Percentiles rank a stretch among this genome's conserved stretches.
Evolutionary conservation across 2,113 vertebrate species (phyloP).

Genomic region (Rhadina sibilatrix): DNA sequence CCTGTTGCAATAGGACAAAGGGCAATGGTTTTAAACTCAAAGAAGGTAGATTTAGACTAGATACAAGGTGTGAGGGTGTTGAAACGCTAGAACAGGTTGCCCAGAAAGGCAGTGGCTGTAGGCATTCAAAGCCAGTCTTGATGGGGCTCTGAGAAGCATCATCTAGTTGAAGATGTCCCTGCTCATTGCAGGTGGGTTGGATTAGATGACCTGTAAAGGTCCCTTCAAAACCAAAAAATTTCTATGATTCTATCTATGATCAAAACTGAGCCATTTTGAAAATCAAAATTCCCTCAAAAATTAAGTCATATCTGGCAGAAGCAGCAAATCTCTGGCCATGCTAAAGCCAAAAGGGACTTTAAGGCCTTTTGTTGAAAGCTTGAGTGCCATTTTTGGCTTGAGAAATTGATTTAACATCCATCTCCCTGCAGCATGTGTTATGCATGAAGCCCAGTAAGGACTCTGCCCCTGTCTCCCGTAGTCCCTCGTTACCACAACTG

Average conservation of each 20-base stretch:
- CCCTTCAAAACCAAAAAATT: not conserved
- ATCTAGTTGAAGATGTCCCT: not conserved
- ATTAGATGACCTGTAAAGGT: not conserved
- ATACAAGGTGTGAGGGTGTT: not conserved
- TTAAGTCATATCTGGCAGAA: not conserved
- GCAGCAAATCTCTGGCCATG: not conserved
- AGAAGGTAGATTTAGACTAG: not conserved
- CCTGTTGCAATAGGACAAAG: not conserved
- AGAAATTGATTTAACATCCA: not conserved
- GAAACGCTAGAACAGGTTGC: fast-evolving
- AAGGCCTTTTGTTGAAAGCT: not conserved
- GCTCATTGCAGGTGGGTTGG: not conserved
- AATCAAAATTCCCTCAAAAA: not conserved
- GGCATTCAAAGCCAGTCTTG: not conserved
- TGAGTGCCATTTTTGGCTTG: not conserved
- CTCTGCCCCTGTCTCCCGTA: not conserved
- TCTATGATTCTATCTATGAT: not conserved
- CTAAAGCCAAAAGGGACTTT: not conserved
- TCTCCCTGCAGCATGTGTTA: not conserved
- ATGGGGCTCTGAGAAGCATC: not conserved
- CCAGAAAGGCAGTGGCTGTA: not conserved
- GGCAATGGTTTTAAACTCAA: not conserved
- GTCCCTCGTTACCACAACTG: not conserved
- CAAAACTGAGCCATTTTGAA: not conserved
- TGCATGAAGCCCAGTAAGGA: not conserved